Evolutionary conservation across 2,113 vertebrate genomes (phyloP), one percentile per base, ranked within the genome.

Genomic region (Toxotes chatareus): DNA sequence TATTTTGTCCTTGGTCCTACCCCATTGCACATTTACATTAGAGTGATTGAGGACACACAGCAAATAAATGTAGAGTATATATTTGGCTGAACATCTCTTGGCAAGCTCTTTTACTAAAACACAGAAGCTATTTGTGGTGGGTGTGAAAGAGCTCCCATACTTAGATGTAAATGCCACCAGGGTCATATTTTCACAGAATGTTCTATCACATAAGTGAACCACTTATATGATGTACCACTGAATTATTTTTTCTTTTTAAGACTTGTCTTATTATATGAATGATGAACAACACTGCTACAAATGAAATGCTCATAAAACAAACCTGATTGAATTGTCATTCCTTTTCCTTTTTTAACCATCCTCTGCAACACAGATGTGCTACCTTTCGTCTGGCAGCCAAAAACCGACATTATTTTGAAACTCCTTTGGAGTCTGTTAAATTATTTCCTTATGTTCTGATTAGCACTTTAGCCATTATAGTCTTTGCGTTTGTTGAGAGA

Each of bases 401-500:
- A 70, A 56, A 34, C 51, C 56, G 34, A 42, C 51, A 70, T 70
- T 70, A 17, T 70, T 2, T 70, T 55, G 13, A 70, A 70, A 56
- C 51, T 70, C 34, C 51, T 55, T 42, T 70, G 32, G 14, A 75
- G 21, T 40, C 40, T 64, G 12, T 55, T 23, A 75, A 64, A 64
- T 31, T 42, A 64, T 75, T 9, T 31, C n/a, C 32, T 74, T 31
- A 36, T 55, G 47, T n/a, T 13, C 21, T 63, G 60, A 53, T 64
- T 75, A 21, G 73, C 47, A 75, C 65, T 75, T 55, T 27, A 27
- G 47, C 47, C 61, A 64, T 53, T 55, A 47, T 55, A 55, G 60
- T 55, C 11, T 16, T 34, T 75, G 60, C 73, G 55, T 75, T 75
- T 64, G 8, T 42, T 64, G 72, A 27, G 47, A 64, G 60, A 74